phyloP scores from a whole-genome alignment of 1,140 invertebrate species.

The Solen grandis region DNA sequence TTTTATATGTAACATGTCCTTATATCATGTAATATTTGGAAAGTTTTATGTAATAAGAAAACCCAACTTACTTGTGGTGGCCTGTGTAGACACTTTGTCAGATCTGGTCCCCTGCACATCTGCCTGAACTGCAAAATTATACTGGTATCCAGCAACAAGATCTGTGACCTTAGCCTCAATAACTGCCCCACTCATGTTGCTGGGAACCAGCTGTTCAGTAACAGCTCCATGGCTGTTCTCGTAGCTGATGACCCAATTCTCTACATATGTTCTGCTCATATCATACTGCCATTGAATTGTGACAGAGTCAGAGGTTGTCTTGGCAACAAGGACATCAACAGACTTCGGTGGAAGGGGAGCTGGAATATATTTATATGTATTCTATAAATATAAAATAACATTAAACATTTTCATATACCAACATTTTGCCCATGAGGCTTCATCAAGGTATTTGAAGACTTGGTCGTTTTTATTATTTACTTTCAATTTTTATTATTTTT shows the following conservation, averaged over 20 bases:
- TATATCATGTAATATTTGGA: too few species aligned
- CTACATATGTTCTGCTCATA: constrained; percentile 34
- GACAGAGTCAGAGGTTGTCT: constrained; percentile 11
- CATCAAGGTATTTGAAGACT: not conserved
- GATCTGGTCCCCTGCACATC: constrained; percentile 1
- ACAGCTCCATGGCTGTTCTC: constrained; percentile 6
- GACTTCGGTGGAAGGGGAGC: constrained; percentile 32
- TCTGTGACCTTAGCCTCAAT: constrained; percentile 5
- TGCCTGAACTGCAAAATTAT: constrained; percentile 38
- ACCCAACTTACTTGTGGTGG: constrained; percentile 41
- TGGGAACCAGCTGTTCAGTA: constrained; percentile 7
- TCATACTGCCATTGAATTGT: constrained; percentile 44
- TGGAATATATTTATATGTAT: constrained; percentile 7
- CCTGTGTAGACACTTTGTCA: not conserved
- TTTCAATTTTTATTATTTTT: too few species aligned
- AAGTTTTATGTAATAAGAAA: too few species aligned
- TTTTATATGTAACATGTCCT: too few species aligned
- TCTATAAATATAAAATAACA: not conserved
- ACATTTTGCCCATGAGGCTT: not conserved
- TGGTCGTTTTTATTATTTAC: not conserved
- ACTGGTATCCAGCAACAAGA: constrained; percentile 42
- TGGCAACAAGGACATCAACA: not conserved
- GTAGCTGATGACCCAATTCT: constrained; percentile 46
- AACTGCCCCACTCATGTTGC: constrained; percentile 1
- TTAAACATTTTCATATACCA: not conserved